Evolutionary conservation across 2,888 invertebrate genomes (phyloP).

Genomic region (Drosophila nr. perissopoda): DNA sequence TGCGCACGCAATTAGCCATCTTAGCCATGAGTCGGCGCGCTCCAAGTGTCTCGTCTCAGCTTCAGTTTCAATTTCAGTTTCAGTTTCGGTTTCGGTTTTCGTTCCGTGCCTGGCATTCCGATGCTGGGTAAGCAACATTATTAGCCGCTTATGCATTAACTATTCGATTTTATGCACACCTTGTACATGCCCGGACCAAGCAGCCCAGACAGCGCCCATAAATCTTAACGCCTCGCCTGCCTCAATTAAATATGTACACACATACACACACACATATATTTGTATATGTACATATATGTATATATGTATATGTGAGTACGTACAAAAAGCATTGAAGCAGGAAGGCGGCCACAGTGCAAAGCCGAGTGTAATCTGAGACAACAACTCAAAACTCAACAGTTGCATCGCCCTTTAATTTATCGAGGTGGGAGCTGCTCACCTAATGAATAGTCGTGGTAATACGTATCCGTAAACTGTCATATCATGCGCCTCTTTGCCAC

Average conservation of each 20-base stretch:
- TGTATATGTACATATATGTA: accelerated
- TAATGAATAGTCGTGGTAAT: constrained; percentile 41
- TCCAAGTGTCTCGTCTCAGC: constrained; percentile 16
- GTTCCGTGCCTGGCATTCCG: constrained; percentile 66
- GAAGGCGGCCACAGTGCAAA: constrained; percentile 5
- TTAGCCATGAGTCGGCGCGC: constrained; percentile 62
- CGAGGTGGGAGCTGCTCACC: constrained; percentile 46
- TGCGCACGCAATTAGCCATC: constrained; percentile 72
- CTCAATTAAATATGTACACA: constrained; percentile 40
- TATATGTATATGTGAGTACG: too few species aligned
- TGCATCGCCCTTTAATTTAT: constrained; percentile 56
- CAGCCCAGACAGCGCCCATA: constrained; percentile 56
- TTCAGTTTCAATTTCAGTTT: background rate
- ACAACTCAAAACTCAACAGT: constrained; percentile 43
- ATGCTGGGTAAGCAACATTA: constrained; percentile 50
- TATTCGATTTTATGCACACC: constrained; percentile 63
- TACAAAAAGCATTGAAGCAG: constrained; percentile 2
- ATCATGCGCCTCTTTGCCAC: constrained; percentile 58
- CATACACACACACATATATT: background rate
- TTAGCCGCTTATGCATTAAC: constrained; percentile 65
- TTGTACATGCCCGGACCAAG: constrained; percentile 38
- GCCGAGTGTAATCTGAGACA: constrained; percentile 9
- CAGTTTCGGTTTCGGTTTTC: constrained; percentile 26
- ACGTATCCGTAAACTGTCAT: constrained; percentile 48
- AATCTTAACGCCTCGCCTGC: constrained; percentile 63